These are phyloP conservation scores for Aulostomus chinensis DNA, from an alignment of 2,797 vertebrate genomes.

Conservation along the genomic window DNA sequence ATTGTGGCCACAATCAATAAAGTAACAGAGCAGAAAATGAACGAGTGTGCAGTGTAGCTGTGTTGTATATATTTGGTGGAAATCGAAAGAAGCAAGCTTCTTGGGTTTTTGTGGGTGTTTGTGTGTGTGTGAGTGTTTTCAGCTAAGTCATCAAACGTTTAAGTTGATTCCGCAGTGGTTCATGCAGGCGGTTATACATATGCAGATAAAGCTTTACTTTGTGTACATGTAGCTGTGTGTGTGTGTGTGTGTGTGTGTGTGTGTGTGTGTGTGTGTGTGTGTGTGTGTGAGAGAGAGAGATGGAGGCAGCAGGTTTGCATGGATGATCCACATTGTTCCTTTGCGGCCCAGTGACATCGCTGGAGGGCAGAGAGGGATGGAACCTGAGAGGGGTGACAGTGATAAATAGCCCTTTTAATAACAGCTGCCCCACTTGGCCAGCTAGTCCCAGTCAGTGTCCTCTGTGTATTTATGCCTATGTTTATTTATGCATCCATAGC, in stretches of 20 bases:
- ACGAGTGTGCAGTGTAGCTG: conserved; percentile 63
- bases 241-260: conserved; percentile 46
- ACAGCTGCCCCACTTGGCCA: conserved; percentile 87
- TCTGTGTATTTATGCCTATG: conserved; percentile 87
- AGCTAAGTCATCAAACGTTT: conserved; percentile 44
- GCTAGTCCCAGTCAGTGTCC: conserved; percentile 83
- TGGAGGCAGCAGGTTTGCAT: conserved; percentile 65
- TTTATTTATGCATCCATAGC: conserved; percentile 87
- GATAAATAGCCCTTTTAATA: conserved; percentile 91
- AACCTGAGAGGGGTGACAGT: conserved; percentile 84
- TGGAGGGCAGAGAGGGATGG: conserved; percentile 83
- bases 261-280: conserved; percentile 39
- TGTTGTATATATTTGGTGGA: conserved; percentile 62
- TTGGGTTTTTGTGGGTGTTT: conserved; percentile 42
- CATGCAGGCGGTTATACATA: conserved; percentile 19
- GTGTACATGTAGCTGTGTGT: conserved; percentile 19
- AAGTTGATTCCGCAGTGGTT: conserved; percentile 21
- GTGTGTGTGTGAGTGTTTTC: conserved; percentile 26
- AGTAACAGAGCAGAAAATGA: conserved; percentile 85
- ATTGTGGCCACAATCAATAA: conserved; percentile 89
- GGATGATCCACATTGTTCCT: conserved; percentile 85
- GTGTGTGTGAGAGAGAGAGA: conserved; percentile 40
- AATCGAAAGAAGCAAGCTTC: conserved; percentile 51
- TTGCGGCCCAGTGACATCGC: conserved; percentile 82
- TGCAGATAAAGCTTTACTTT: conserved; percentile 39